A percentile compares a stretch with the other conserved stretches of the same genome.
phyloP scores from a whole-genome alignment of 1,140 invertebrate species.

The Calliphora vicina region DNA sequence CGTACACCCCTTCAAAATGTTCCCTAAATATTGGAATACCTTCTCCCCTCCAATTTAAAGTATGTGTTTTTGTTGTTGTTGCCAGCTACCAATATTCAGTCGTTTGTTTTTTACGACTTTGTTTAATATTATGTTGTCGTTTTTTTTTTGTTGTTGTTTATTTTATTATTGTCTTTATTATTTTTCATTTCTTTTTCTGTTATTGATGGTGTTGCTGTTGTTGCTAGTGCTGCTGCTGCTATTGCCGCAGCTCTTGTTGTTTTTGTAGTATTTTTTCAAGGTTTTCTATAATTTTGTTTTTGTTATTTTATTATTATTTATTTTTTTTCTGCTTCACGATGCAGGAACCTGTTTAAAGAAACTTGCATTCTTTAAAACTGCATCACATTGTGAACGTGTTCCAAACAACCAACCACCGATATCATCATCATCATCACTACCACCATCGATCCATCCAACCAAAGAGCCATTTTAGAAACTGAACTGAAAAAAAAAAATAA shows the following conservation, averaged over 20 bases:
- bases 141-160: background rate
- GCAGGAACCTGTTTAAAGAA: background rate
- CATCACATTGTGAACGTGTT: background rate
- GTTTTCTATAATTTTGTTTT: background rate
- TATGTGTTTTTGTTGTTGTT: background rate
- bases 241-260: background rate
- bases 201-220: background rate
- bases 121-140: background rate
- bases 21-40: background rate
- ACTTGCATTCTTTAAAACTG: conserved; percentile 1
- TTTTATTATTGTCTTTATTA: background rate
- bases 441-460: background rate
- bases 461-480: background rate
- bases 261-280: background rate
- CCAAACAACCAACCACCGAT: background rate
- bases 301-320: background rate
- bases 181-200: background rate
- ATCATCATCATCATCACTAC: background rate
- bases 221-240: background rate
- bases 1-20: background rate
- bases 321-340: background rate
- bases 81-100: background rate
- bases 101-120: background rate
- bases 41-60: background rate
- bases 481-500: background rate